Evolutionary conservation across 2,797 vertebrate species (phyloP).

Genomic region (Naso thynnoides): DNA sequence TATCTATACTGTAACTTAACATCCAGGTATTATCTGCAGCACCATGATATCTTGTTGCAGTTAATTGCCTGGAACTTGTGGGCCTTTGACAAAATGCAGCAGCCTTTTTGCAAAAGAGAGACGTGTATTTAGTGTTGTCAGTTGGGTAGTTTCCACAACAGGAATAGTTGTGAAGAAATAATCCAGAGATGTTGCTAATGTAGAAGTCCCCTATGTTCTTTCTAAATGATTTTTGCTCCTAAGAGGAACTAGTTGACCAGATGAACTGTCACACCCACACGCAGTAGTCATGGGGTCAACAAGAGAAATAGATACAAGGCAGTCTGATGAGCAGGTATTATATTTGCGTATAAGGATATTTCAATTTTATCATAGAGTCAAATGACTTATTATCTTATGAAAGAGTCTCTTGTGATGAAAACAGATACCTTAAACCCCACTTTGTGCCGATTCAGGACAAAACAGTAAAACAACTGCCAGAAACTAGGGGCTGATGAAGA

Average conservation of each 20-base stretch:
- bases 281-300: constrained; percentile 3
- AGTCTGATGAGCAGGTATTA: constrained; percentile 22
- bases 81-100: constrained; percentile 18
- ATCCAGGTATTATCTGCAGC: constrained; percentile 25
- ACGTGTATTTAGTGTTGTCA: constrained; percentile 11
- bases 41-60: constrained; percentile 42
- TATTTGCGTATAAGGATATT: constrained; percentile 24
- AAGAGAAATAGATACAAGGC: constrained; percentile 13
- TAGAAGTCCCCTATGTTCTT: constrained; percentile 26
- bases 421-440: constrained; percentile 11
- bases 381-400: constrained; percentile 25
- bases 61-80: constrained; percentile 33
- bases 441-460: too few species aligned
- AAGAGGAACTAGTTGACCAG: constrained; percentile 36
- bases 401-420: constrained; percentile 29
- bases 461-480: background rate
- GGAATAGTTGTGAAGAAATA: constrained; percentile 21
- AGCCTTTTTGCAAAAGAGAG: constrained; percentile 24
- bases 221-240: constrained; percentile 36
- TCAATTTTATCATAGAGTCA: constrained; percentile 30
- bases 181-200: constrained; percentile 33
- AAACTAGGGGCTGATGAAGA: background rate
- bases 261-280: constrained; percentile 30
- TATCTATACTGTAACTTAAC: constrained; percentile 25
- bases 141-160: constrained; percentile 32